Evolutionary conservation across 30 jellyfish, hydroid and myxozoan genomes (phyloP), one percentile per base, ranked within the genome.

Genomic region (Mastigias papua): DNA sequence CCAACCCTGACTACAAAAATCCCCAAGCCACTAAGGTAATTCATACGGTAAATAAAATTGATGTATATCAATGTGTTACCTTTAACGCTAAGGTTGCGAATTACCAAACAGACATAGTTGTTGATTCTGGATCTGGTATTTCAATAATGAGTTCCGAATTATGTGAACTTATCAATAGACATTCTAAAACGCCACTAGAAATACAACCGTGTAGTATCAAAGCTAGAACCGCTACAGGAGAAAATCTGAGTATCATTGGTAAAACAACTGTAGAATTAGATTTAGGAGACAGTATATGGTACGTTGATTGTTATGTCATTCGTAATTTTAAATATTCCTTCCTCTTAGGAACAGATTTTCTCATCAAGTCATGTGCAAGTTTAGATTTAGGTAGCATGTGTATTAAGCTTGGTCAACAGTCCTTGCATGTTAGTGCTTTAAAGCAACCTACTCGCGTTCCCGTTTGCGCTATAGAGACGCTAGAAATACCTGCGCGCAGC

Each of bases 121-220:
- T 80, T 37, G 90, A 80, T 80, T 80, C 82, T 6, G 81, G 90
- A 17, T 80, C 90, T 28, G 90, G 90, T 15, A 62, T 80, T 2
- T 17, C 81, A 0, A 60, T 31, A 5, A 33, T 62, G 1, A 80
- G 81, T 80, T 80, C 31, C 6, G 81, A 80, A 26, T 50, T 80
- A n/a, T 80, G 28, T 62, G 19, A 19, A 3, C 62, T 80, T 71
- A 62, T 80, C n/a, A 80, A 80, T 62, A 80, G 62, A 63, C 31
- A 29, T 33, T 21, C 80, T 61, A 26, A 23, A n/a, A 1, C 81
- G 2, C 81, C 82, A 69, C 62, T 80, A 60, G 90, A 80, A 6
- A 35, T 62, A 0, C 8, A 0, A 29, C 13, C 0, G 33, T 33
- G 62, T 37, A 6, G 23, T 37, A 26, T 80, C 5, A 22, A 34